Percentiles rank a stretch among this genome's conserved stretches.
Evolutionary conservation across 2,888 invertebrate genomes (phyloP).

Genomic region (Drosophila nigricruria): DNA sequence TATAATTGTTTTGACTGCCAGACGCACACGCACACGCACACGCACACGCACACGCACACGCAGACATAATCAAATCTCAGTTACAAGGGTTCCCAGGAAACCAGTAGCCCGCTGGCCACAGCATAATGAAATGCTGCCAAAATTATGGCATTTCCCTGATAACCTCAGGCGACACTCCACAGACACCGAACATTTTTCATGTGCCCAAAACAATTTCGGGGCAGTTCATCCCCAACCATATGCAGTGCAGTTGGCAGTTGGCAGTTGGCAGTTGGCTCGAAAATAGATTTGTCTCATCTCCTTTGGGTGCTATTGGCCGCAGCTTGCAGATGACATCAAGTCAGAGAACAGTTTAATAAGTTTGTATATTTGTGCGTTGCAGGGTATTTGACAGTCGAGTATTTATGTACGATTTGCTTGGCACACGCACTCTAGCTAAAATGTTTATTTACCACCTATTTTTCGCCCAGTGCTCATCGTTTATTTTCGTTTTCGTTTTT

Average conservation of each 20-base stretch:
- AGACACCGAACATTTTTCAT: slow-evolving; percentile 58
- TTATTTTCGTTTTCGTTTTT: slow-evolving; percentile 33
- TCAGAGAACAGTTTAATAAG: background rate
- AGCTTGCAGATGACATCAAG: background rate
- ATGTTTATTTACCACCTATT: slow-evolving; percentile 41
- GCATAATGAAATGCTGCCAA: slow-evolving; percentile 43
- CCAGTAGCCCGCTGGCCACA: slow-evolving; percentile 36
- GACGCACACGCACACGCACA: slow-evolving; percentile 51
- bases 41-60: slow-evolving; percentile 40
- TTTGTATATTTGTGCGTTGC: background rate
- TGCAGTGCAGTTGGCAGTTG: slow-evolving; percentile 5
- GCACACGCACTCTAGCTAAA: slow-evolving; percentile 32
- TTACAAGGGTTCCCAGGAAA: slow-evolving; percentile 22
- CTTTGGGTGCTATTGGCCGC: background rate
- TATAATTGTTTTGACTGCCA: slow-evolving; percentile 61
- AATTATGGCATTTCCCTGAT: slow-evolving; percentile 59
- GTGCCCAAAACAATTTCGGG: slow-evolving; percentile 53
- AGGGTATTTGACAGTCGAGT: background rate
- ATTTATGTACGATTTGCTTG: slow-evolving; percentile 4
- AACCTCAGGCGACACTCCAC: slow-evolving; percentile 45
- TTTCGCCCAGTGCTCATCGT: slow-evolving; percentile 22
- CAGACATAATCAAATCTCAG: slow-evolving; percentile 47
- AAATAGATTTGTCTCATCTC: slow-evolving; percentile 11
- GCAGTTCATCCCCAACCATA: slow-evolving; percentile 14
- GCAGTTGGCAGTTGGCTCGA: slow-evolving; percentile 5